Percentiles rank a stretch among this genome's conserved stretches.
phyloP scores from a whole-genome alignment of 2,113 vertebrate genomes.

The Crotalus viridis region DNA sequence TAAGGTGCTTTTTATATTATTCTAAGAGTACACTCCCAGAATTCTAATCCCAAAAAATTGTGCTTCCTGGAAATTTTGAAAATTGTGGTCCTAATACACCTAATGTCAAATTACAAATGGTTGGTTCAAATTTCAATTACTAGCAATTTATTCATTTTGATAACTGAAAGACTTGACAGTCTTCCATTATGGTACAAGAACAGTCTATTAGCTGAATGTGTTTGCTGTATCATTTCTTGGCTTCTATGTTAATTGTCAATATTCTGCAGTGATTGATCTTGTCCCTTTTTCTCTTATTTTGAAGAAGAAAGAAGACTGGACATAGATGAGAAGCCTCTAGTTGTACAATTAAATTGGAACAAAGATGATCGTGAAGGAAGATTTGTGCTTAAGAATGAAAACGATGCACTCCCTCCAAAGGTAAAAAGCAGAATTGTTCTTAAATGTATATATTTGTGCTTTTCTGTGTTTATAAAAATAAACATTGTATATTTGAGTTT shows the following conservation, averaged over 20 bases:
- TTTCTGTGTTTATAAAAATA: neutral
- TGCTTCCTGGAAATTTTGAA: neutral
- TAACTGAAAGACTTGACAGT: neutral
- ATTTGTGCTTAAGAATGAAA: constrained; percentile 99
- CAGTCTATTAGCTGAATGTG: neutral
- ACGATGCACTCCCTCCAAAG: constrained; percentile 87
- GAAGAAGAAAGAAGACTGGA: constrained; percentile 99
- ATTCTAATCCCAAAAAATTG: neutral
- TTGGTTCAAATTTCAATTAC: neutral
- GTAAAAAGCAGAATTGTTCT: constrained; percentile 59
- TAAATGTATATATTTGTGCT: neutral
- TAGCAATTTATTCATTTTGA: neutral
- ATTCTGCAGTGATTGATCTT: neutral
- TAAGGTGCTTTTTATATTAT: neutral
- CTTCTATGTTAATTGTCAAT: neutral
- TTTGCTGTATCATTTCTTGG: neutral
- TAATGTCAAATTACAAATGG: neutral
- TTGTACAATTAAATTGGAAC: constrained; percentile 98
- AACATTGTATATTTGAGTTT: neutral
- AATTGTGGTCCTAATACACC: neutral
- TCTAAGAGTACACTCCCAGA: neutral
- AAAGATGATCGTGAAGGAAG: constrained; percentile 96
- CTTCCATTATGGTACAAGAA: neutral
- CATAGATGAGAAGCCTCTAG: constrained; percentile 94
- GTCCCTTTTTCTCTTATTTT: constrained; percentile 57